Percentiles rank a stretch among this genome's conserved stretches.
These are phyloP conservation scores for Erpornis zantholeuca DNA, from an alignment of 2,113 vertebrate species.

Conservation along the genomic window DNA sequence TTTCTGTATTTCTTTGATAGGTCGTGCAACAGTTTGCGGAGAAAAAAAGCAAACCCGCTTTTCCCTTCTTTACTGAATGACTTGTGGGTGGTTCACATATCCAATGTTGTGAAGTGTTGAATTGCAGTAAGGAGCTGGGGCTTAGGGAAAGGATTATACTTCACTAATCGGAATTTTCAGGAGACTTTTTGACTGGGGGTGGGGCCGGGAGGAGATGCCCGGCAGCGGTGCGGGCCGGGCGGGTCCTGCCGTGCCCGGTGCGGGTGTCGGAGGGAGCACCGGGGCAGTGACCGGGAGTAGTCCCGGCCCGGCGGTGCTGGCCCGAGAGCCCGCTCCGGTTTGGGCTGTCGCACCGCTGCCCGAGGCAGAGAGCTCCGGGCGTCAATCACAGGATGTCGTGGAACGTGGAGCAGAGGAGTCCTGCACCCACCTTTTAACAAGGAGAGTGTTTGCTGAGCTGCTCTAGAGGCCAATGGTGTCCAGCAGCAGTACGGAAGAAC, in stretches of 20 bases:
- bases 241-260: not conserved
- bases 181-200: not conserved
- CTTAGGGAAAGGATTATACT: not conserved
- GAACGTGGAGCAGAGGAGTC: not conserved
- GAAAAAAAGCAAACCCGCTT: not conserved
- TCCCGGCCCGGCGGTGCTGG: slow-evolving; percentile 17
- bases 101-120: not conserved
- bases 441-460: not conserved
- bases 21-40: not conserved
- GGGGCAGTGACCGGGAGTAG: slow-evolving; percentile 74
- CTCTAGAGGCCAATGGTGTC: fast-evolving
- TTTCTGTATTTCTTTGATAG: not conserved
- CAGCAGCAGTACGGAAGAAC: not conserved
- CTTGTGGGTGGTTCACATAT: not conserved
- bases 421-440: not conserved
- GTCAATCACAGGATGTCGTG: not conserved
- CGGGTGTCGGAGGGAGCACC: not conserved
- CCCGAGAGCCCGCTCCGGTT: not conserved
- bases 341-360: not conserved
- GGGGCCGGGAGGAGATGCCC: not conserved
- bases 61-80: not conserved
- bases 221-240: not conserved
- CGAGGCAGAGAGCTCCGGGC: slow-evolving; percentile 1
- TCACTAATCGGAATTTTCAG: fast-evolving
- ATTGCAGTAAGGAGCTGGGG: not conserved